These are phyloP conservation scores for Piaya cayana DNA, from an alignment of 2,113 vertebrate genomes.

Conservation along the genomic window DNA sequence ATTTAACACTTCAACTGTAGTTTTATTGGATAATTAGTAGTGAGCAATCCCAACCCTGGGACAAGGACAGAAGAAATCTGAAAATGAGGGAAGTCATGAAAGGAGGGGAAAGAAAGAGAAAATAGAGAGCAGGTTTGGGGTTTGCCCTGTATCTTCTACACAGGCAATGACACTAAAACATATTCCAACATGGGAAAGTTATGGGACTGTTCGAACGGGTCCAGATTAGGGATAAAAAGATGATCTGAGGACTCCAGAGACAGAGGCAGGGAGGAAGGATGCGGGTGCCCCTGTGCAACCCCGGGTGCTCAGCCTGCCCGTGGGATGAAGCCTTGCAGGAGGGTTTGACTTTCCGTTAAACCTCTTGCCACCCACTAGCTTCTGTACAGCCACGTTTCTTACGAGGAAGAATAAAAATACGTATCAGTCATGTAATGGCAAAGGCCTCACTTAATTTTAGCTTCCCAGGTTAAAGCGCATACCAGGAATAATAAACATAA, in stretches of 20 bases:
- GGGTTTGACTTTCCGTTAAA: not conserved
- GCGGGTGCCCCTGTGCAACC: not conserved
- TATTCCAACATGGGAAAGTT: too few relatives aligned
- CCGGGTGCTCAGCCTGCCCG: accelerated
- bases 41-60: slow-evolving; percentile 29
- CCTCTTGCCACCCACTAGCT: not conserved
- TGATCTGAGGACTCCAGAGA: not conserved
- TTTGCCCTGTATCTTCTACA: accelerated
- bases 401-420: not conserved
- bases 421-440: too few relatives aligned
- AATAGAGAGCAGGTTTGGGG: not conserved
- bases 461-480: not conserved
- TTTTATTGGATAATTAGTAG: slow-evolving; percentile 73
- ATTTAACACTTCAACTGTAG: slow-evolving; percentile 69
- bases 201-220: too few relatives aligned
- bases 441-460: not conserved
- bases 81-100: not conserved
- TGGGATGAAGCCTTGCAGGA: not conserved
- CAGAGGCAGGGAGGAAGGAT: accelerated
- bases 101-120: not conserved
- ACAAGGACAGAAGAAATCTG: slow-evolving; percentile 1
- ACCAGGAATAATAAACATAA: not conserved
- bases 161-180: too few relatives aligned
- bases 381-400: not conserved
- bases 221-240: too few relatives aligned